A percentile compares a stretch with the other conserved stretches of the same genome.
Evolutionary conservation across 1,140 invertebrate species (phyloP).

Genomic region (Parapsyche elsis): DNA sequence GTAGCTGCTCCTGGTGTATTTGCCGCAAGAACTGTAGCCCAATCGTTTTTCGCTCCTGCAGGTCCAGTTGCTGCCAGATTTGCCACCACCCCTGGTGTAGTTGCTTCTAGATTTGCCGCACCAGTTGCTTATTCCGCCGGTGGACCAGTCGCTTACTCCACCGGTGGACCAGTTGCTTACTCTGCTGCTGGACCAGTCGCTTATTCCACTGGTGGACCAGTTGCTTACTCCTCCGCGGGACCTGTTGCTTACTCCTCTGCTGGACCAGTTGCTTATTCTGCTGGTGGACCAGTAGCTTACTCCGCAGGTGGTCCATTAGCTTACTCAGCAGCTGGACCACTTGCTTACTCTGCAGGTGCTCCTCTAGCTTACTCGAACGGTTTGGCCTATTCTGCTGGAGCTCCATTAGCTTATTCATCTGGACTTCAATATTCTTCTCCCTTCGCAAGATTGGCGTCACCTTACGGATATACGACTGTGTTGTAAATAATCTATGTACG

Average conservation of each 20-base stretch:
- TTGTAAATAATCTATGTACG: slow-evolving; percentile 19
- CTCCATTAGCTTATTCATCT: slow-evolving; percentile 1
- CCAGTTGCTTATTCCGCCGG: slow-evolving; percentile 39
- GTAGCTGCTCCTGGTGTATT: background rate
- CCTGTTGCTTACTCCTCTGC: slow-evolving; percentile 42
- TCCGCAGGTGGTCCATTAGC: slow-evolving; percentile 16
- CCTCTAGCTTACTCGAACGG: background rate
- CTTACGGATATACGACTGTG: slow-evolving; percentile 35
- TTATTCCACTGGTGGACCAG: slow-evolving; percentile 37
- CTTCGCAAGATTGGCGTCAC: slow-evolving; percentile 6
- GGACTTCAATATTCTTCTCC: slow-evolving; percentile 39
- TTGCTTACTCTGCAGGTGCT: slow-evolving; percentile 42
- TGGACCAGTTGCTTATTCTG: slow-evolving; percentile 40
- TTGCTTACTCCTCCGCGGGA: background rate
- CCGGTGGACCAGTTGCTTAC: slow-evolving; percentile 35
- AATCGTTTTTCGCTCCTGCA: slow-evolving; percentile 18
- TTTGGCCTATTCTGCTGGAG: slow-evolving; percentile 31
- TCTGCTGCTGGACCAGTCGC: slow-evolving; percentile 38
- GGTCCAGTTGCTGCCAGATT: background rate
- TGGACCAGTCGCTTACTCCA: background rate
- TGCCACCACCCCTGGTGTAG: slow-evolving; percentile 15
- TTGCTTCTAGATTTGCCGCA: slow-evolving; percentile 31
- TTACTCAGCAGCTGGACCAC: slow-evolving; percentile 38
- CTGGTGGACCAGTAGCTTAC: background rate
- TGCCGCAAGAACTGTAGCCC: background rate